phyloP scores from a whole-genome alignment of 2,797 vertebrate species.

The Sebastes ruberrimus region DNA sequence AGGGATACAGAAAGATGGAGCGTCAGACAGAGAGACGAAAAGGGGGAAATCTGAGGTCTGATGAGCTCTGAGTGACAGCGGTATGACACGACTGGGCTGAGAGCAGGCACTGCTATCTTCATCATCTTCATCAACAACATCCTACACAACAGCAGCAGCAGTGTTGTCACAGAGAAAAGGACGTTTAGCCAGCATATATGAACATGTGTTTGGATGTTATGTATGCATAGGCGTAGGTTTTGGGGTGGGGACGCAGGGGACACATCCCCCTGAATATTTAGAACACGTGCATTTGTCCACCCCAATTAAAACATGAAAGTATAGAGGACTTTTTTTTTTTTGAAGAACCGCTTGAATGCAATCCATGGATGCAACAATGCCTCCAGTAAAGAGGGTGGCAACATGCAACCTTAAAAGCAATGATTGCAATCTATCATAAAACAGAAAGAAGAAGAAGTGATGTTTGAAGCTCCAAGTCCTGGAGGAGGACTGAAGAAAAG shows the following conservation, averaged over 20 bases:
- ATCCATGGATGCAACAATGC: no score
- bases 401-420: no score
- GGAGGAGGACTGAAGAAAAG: no score
- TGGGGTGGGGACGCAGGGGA: no score
- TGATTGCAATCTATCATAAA: no score
- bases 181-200: background rate
- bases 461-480: no score
- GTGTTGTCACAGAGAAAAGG: background rate
- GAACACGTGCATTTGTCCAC: no score
- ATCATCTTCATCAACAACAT: constrained; percentile 26
- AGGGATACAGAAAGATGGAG: constrained; percentile 39
- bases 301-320: no score
- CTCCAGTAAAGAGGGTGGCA: accelerated
- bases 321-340: no score
- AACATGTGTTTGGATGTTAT: background rate
- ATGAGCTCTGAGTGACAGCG: constrained; percentile 77
- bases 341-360: no score
- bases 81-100: constrained; percentile 77
- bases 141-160: background rate
- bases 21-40: constrained; percentile 16
- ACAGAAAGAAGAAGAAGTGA: no score
- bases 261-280: no score
- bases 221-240: background rate
- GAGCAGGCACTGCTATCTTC: constrained; percentile 33
- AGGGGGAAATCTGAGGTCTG: constrained; percentile 30